A percentile compares a stretch with the other conserved stretches of the same genome.
These are phyloP conservation scores for Ficedula albicollis DNA, from an alignment of 2,797 vertebrate genomes.

Conservation along the genomic window DNA sequence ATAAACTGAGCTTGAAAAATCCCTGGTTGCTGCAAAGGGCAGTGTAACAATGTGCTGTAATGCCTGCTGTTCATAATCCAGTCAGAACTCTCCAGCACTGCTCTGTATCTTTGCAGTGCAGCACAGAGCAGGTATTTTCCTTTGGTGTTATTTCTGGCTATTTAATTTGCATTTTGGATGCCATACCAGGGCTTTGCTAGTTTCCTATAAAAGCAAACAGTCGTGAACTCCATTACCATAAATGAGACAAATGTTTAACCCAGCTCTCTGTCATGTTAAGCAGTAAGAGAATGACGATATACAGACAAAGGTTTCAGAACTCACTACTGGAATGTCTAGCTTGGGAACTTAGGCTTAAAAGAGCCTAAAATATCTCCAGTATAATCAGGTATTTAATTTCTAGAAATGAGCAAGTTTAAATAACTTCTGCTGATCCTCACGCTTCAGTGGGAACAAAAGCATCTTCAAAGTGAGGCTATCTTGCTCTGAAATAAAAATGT, in stretches of 20 bases:
- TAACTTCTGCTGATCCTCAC: background rate
- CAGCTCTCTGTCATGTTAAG: background rate
- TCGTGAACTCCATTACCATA: background rate
- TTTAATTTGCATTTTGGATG: background rate
- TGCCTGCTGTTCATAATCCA: background rate
- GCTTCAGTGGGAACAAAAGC: background rate
- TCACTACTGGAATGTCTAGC: background rate
- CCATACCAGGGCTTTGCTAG: background rate
- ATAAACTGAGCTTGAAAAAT: conserved; percentile 15
- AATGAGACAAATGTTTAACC: background rate
- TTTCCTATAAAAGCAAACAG: background rate
- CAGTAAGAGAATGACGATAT: background rate
- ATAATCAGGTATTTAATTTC: background rate
- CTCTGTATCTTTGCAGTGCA: background rate
- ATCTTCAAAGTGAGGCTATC: background rate
- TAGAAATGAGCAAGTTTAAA: background rate
- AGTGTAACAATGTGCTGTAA: background rate
- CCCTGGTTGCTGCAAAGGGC: background rate
- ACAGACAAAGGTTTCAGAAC: background rate
- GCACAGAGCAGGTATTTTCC: background rate
- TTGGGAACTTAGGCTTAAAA: background rate
- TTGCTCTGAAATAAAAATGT: background rate
- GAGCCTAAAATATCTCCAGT: background rate
- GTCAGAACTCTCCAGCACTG: background rate
- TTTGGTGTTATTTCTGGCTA: background rate